Conservation (phyloP, 2,113 vertebrate genomes). For the Propithecus coquereli region DNA sequence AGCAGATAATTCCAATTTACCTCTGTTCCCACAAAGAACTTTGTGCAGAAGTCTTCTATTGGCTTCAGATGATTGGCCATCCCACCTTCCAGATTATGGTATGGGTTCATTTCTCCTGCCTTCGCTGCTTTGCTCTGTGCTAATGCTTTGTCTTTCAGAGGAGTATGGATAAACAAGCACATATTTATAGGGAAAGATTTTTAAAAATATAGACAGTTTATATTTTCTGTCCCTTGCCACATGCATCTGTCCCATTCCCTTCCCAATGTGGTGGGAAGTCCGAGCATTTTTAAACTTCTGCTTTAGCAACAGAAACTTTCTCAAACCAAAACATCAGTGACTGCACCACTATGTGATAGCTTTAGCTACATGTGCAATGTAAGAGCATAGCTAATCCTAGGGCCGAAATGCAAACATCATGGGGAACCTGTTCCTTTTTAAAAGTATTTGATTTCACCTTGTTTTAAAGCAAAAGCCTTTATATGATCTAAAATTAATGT, state of each 20-base stretch:
- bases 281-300: not conserved
- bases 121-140: not conserved
- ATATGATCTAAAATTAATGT: not conserved
- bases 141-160: conserved; percentile 75
- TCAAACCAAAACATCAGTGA: not conserved
- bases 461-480: not conserved
- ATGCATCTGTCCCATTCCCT: not conserved
- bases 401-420: not conserved
- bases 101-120: conserved; percentile 59
- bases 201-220: not conserved
- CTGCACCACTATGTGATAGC: not conserved
- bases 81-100: conserved; percentile 74
- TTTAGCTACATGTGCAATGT: not conserved
- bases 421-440: not conserved
- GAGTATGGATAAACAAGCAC: not conserved
- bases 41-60: conserved; percentile 85
- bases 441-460: not conserved
- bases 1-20: conserved; percentile 78
- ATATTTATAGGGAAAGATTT: not conserved
- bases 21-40: conserved; percentile 90
- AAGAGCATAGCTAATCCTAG: not conserved
- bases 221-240: not conserved
- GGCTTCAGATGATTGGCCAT: conserved; percentile 77
- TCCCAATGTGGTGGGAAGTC: not conserved
- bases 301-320: not conserved